Percentiles rank a stretch among this genome's conserved stretches.
phyloP scores from a whole-genome alignment of 35 echinoderm and acorn worm species.

The Anneissia japonica region DNA sequence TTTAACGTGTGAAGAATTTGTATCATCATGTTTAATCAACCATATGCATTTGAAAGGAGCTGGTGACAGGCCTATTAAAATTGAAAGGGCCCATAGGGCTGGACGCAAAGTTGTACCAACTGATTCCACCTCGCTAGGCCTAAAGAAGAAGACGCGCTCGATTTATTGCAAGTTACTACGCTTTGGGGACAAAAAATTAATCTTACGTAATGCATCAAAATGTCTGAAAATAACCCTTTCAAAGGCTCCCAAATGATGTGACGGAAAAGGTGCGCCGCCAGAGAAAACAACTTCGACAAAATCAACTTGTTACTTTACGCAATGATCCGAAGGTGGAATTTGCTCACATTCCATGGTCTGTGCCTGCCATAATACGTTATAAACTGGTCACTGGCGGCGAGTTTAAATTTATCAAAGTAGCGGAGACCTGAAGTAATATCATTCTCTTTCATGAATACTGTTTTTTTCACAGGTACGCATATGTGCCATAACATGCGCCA shows the following conservation, averaged over 20 bases:
- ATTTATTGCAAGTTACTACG: not conserved
- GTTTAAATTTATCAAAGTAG: too few relatives aligned
- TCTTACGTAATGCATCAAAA: not conserved
- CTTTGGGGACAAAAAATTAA: not conserved
- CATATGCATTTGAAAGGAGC: not conserved
- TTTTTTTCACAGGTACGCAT: too few relatives aligned
- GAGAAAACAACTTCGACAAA: not conserved
- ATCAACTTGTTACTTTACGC: not conserved
- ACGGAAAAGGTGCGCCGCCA: not conserved
- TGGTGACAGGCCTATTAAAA: not conserved
- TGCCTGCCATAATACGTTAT: too few relatives aligned
- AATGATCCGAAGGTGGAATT: not conserved
- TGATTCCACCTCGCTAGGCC: not conserved
- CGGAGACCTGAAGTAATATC: too few relatives aligned
- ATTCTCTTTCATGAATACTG: too few relatives aligned
- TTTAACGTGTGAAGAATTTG: not conserved
- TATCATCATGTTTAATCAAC: not conserved
- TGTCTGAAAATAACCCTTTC: not conserved
- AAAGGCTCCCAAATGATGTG: not conserved
- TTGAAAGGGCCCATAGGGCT: constrained; percentile 9
- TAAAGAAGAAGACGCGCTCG: not conserved
- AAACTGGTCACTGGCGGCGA: too few relatives aligned
- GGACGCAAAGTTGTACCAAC: not conserved
- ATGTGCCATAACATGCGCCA: too few relatives aligned
- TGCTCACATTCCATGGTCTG: not conserved